Evolutionary conservation across 1,140 invertebrate species (phyloP).

Genomic region (Drosophila tsacasi): DNA sequence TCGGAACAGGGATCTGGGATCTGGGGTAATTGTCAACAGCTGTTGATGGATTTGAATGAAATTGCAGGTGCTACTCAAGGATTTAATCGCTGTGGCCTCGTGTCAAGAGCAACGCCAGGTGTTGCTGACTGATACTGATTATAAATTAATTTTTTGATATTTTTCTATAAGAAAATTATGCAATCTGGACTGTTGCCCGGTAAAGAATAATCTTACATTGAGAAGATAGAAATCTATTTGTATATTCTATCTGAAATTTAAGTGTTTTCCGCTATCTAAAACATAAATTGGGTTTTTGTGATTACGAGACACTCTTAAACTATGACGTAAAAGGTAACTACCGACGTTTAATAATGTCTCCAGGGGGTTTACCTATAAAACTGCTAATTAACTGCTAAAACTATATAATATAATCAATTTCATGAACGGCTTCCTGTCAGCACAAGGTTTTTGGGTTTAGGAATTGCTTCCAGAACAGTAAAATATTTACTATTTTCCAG

Average conservation of each 20-base stretch:
- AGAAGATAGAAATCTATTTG: not conserved
- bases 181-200: not conserved
- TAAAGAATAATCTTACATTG: not conserved
- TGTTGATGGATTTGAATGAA: constrained; percentile 7
- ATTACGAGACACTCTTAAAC: not conserved
- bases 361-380: not conserved
- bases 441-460: not conserved
- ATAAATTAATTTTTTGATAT: not conserved
- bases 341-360: not conserved
- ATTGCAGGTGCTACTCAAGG: constrained; percentile 20
- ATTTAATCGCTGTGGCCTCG: constrained; percentile 10
- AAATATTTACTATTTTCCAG: not conserved
- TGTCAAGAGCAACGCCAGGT: constrained; percentile 16
- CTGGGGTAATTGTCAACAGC: constrained; percentile 16
- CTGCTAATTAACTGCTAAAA: not conserved
- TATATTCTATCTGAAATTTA: not conserved
- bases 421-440: not conserved
- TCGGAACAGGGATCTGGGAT: not conserved
- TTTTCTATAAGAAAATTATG: not conserved
- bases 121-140: not conserved
- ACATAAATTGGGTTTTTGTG: not conserved
- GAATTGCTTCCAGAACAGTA: not conserved
- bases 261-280: not conserved
- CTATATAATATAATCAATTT: no score
- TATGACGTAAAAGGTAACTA: constrained; percentile 5